Evolutionary conservation across 2,797 vertebrate species (phyloP).

Genomic region (Orientallactaga sibirica): DNA sequence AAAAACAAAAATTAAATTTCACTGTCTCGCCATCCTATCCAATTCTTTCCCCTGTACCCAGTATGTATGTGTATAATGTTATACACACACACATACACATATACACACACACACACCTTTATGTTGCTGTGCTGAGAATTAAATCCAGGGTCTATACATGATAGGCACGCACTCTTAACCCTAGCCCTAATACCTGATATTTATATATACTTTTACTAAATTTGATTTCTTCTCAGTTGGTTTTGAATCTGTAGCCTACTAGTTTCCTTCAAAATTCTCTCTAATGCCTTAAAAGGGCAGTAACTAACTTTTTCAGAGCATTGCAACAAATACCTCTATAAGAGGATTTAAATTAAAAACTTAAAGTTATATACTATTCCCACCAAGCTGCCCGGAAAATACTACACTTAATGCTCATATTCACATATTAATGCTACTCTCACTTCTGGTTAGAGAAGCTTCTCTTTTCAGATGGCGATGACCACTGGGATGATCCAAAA

Average conservation of each 20-base stretch:
- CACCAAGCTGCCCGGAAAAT: no score
- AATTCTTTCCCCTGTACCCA: neutral
- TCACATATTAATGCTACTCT: no score
- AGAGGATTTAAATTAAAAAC: conserved; percentile 14
- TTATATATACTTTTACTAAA: neutral
- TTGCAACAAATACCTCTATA: neutral
- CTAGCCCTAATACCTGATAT: neutral
- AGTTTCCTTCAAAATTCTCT: neutral
- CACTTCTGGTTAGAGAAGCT: no score
- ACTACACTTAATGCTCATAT: no score
- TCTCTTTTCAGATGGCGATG: no score
- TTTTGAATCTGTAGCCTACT: conserved; percentile 5
- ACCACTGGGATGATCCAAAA: no score
- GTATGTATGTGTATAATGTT: neutral
- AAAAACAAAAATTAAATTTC: no score
- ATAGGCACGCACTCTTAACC: no score
- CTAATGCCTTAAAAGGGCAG: neutral
- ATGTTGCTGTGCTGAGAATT: neutral
- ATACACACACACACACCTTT: no score
- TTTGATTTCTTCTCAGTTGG: neutral
- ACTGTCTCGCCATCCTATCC: neutral
- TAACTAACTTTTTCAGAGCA: neutral
- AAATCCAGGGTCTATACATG: no score
- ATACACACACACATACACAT: neutral
- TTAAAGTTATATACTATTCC: no score